Evolutionary conservation across 2,797 vertebrate species (phyloP).

Genomic region (Fratercula arctica): DNA sequence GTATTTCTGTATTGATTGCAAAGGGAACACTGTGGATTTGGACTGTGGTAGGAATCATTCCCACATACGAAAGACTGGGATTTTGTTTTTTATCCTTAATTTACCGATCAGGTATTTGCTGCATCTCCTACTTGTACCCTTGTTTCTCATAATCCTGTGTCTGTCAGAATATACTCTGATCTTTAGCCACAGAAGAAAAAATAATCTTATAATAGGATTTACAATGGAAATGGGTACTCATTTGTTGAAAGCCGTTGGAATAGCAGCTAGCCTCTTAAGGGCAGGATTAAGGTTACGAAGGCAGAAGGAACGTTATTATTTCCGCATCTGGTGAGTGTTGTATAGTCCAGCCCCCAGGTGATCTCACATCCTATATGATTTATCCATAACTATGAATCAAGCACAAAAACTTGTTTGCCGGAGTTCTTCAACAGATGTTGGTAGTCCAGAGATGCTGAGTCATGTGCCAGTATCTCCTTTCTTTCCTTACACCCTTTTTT

Average conservation of each 20-base stretch:
- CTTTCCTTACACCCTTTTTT: not conserved
- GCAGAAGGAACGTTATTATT: not conserved
- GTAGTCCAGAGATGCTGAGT: not conserved
- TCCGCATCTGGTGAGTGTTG: not conserved
- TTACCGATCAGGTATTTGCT: not conserved
- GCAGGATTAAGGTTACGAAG: not conserved
- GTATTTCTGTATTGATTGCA: not conserved
- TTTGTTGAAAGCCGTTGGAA: not conserved
- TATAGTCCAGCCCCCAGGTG: not conserved
- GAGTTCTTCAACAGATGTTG: not conserved
- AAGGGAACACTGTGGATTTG: not conserved
- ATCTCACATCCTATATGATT: not conserved
- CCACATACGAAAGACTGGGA: not conserved
- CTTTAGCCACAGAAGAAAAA: not conserved
- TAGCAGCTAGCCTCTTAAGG: not conserved
- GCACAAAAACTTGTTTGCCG: fast-evolving
- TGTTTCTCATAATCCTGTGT: not conserved
- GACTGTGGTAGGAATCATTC: not conserved
- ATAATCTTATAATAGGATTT: slow-evolving; percentile 4
- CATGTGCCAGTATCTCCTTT: not conserved
- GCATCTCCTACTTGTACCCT: not conserved
- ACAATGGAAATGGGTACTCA: not conserved
- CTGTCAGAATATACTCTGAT: not conserved
- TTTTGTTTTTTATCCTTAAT: not conserved
- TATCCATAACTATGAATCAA: not conserved